Conservation (phyloP, 2,888 invertebrate species). For the Argyresthia goedartella region DNA sequence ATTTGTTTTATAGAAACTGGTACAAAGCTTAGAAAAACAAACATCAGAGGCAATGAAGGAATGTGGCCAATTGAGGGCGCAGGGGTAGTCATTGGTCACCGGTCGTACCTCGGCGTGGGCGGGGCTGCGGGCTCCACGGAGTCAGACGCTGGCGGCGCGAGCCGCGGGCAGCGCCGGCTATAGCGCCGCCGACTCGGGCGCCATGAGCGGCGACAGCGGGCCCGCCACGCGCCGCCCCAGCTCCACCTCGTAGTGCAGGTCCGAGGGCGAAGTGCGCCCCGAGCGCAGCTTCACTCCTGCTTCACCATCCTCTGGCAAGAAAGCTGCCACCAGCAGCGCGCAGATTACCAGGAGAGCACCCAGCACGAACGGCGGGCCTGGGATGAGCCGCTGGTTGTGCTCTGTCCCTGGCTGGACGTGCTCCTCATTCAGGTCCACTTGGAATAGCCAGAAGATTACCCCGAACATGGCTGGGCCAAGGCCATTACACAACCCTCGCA, state of each 20-base stretch:
- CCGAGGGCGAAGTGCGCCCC: constrained; percentile 71
- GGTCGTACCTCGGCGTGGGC: not conserved
- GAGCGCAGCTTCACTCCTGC: constrained; percentile 41
- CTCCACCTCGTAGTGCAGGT: constrained; percentile 87
- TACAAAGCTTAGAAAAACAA: constrained; percentile 47
- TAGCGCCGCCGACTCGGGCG: constrained; percentile 81
- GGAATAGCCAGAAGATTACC: constrained; percentile 97
- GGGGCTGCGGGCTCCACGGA: constrained; percentile 18
- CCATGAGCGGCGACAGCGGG: constrained; percentile 84
- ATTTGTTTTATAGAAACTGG: constrained; percentile 47
- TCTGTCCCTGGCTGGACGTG: constrained; percentile 35
- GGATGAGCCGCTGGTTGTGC: constrained; percentile 77
- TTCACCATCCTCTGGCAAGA: constrained; percentile 79
- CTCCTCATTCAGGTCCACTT: constrained; percentile 94
- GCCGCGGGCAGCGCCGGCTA: constrained; percentile 62
- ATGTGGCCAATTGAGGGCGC: constrained; percentile 23
- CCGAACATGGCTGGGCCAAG: constrained; percentile 99
- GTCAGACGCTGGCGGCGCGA: constrained; percentile 60
- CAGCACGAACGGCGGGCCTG: constrained; percentile 98
- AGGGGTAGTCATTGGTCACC: not conserved
- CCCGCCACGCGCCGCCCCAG: constrained; percentile 82
- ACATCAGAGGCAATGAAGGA: constrained; percentile 23
- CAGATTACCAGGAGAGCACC: constrained; percentile 97
- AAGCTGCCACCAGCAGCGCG: constrained; percentile 92
- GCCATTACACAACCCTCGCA: constrained; percentile 97